Evolutionary conservation across 2,888 invertebrate species (phyloP).

Genomic region (Cyrtodaria siliqua): DNA sequence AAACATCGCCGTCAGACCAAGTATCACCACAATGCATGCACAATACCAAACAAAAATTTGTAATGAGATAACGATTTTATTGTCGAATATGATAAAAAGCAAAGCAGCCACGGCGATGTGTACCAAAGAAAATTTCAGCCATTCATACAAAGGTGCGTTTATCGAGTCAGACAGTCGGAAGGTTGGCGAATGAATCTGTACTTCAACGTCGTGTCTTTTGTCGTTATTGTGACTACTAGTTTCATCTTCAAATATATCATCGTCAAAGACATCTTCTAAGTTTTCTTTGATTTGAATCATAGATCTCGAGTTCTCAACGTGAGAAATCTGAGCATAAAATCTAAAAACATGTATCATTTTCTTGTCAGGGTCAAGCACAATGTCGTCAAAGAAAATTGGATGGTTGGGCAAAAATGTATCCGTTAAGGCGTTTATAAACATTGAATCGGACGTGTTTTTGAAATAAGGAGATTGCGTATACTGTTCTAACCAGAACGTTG

Average conservation of each 20-base stretch:
- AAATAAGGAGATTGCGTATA: background rate
- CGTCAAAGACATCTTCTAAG: slow-evolving; percentile 25
- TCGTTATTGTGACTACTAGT: slow-evolving; percentile 24
- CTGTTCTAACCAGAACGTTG: no score
- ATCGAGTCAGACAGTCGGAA: slow-evolving; percentile 34
- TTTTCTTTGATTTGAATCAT: slow-evolving; percentile 29
- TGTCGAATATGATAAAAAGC: slow-evolving; percentile 10
- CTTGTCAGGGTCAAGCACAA: slow-evolving; percentile 18
- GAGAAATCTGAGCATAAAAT: slow-evolving; percentile 31
- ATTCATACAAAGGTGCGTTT: slow-evolving; percentile 32
- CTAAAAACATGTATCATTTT: slow-evolving; percentile 15
- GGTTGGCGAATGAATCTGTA: slow-evolving; percentile 30
- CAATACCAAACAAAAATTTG: slow-evolving; percentile 33
- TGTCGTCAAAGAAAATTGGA: slow-evolving; percentile 27
- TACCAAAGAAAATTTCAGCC: slow-evolving; percentile 20
- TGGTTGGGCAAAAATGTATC: slow-evolving; percentile 18
- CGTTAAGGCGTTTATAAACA: slow-evolving; percentile 15
- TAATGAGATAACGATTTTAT: slow-evolving; percentile 6
- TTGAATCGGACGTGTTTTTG: slow-evolving; percentile 16
- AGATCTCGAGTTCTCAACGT: slow-evolving; percentile 14
- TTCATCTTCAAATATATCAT: slow-evolving; percentile 20
- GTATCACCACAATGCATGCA: slow-evolving; percentile 15
- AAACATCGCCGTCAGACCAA: slow-evolving; percentile 24
- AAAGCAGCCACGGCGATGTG: slow-evolving; percentile 19
- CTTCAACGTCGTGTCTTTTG: slow-evolving; percentile 11